These are phyloP conservation scores for Bombus polaris DNA, from an alignment of 1,140 invertebrate genomes.

Conservation along the genomic window DNA sequence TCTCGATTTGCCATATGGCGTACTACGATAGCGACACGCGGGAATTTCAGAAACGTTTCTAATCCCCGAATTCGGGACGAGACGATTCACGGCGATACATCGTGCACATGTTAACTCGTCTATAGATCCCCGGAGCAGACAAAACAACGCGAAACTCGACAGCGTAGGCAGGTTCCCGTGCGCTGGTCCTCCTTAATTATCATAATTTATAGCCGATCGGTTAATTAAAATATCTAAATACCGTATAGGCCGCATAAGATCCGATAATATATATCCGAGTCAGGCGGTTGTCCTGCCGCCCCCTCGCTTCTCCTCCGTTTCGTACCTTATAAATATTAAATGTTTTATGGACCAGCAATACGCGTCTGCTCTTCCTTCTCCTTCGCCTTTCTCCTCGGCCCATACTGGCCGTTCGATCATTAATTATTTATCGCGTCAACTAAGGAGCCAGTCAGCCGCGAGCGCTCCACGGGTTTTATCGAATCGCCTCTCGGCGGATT, in stretches of 20 bases:
- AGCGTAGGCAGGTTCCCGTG: constrained; percentile 1
- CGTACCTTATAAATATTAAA: constrained; percentile 81
- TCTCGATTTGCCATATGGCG: constrained; percentile 8
- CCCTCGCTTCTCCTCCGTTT: constrained; percentile 41
- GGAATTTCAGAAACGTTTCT: constrained; percentile 24
- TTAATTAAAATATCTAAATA: constrained; percentile 82
- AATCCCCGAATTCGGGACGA: background rate
- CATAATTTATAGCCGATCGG: constrained; percentile 80
- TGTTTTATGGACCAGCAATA: constrained; percentile 71
- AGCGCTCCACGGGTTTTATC: constrained; percentile 63
- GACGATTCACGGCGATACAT: background rate
- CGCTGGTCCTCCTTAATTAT: constrained; percentile 69
- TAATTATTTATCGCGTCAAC: constrained; percentile 81
- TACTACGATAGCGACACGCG: background rate
- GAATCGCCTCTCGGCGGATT: constrained; percentile 55
- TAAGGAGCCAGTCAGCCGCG: constrained; percentile 61
- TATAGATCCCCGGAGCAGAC: background rate
- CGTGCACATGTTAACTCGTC: constrained; percentile 37
- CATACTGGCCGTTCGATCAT: constrained; percentile 66
- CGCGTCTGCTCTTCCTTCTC: constrained; percentile 13
- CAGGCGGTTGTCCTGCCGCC: constrained; percentile 15
- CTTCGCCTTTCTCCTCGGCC: background rate
- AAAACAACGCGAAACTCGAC: constrained; percentile 50
- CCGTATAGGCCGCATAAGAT: constrained; percentile 65
- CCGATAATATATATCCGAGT: constrained; percentile 54